Evolutionary conservation across 92 coral and sea anemone species (phyloP).

Genomic region (Anthopleura xanthogrammica): DNA sequence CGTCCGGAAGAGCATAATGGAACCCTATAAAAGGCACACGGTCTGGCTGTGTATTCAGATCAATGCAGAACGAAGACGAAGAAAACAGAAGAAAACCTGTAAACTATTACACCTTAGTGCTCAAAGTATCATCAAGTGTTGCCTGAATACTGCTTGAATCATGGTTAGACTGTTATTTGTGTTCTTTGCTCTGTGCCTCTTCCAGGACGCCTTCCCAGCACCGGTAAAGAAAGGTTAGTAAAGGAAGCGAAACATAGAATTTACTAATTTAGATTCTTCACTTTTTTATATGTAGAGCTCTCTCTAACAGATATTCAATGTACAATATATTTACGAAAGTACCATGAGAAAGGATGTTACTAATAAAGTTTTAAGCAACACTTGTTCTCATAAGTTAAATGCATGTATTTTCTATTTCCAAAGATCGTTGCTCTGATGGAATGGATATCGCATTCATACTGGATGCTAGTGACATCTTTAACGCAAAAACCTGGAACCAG

Average conservation of each 20-base stretch:
- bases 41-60: background rate
- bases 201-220: background rate
- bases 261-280: no score
- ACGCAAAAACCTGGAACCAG: conserved; percentile 24
- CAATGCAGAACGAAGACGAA: background rate
- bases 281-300: no score
- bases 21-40: no score
- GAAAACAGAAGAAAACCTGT: background rate
- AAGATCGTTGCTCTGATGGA: conserved; percentile 45
- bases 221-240: background rate
- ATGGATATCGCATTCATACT: conserved; percentile 50
- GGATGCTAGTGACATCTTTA: conserved; percentile 49
- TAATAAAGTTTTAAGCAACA: background rate
- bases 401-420: background rate
- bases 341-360: no score
- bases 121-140: background rate
- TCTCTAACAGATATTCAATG: no score
- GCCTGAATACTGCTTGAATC: background rate
- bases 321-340: no score
- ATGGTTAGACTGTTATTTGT: background rate
- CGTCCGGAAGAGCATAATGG: no score
- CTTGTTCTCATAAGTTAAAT: no score
- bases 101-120: background rate
- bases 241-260: background rate
- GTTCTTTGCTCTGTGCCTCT: background rate